phyloP scores from a whole-genome alignment of 2,113 vertebrate species.

The Steatornis caripensis region DNA sequence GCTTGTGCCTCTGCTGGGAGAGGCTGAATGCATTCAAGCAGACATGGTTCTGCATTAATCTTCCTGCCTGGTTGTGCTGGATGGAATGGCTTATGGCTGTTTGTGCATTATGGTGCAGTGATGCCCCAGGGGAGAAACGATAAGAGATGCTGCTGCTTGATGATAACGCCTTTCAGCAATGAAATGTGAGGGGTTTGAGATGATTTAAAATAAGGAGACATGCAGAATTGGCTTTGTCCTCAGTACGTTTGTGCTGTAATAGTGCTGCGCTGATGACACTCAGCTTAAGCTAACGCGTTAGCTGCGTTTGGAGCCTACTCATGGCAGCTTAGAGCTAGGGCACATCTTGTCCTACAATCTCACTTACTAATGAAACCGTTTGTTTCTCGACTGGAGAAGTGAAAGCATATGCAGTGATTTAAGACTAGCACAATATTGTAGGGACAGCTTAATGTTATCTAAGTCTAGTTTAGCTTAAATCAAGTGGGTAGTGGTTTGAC shows the following conservation, averaged over 20 bases:
- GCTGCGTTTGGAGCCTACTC: neutral
- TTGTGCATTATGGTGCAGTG: neutral
- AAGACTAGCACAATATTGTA: neutral
- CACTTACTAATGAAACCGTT: slow-evolving; percentile 34
- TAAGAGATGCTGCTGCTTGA: neutral
- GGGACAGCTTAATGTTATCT: neutral
- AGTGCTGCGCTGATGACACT: neutral
- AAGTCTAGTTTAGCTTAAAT: neutral
- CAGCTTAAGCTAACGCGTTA: slow-evolving; percentile 31
- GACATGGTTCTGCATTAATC: neutral
- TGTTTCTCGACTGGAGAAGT: neutral
- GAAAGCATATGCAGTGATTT: neutral
- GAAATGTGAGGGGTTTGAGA: neutral
- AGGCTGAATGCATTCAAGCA: neutral
- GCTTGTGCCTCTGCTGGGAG: neutral
- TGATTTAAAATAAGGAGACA: slow-evolving; percentile 19
- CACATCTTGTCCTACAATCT: neutral
- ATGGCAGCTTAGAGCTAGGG: neutral
- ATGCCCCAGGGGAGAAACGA: neutral
- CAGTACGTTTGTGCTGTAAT: slow-evolving; percentile 4
- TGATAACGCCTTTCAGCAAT: neutral
- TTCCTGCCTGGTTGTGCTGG: neutral
- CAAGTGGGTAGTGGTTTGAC: neutral
- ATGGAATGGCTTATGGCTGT: neutral
- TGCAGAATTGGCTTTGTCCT: neutral